Percentiles rank a stretch among this genome's conserved stretches.
Conservation (phyloP, 2,113 vertebrate species). For the Rhipidura dahli region DNA sequence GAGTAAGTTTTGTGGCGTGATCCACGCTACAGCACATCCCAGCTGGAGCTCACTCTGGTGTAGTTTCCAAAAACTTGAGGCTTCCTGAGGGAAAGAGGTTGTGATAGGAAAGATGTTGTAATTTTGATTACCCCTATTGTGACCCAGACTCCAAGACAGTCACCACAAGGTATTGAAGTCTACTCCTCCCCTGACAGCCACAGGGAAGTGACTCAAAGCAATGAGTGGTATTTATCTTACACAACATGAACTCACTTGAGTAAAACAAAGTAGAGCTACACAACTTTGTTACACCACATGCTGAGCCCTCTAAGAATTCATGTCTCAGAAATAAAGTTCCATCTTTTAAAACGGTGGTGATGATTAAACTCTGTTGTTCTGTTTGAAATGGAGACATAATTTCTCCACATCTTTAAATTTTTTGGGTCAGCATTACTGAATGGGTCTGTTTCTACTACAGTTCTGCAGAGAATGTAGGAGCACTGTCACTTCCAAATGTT, state of each 20-base stretch:
- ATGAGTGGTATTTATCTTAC: neutral
- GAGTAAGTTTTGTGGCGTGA: neutral
- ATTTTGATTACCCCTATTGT: neutral
- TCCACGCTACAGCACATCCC: neutral
- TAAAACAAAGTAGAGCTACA: neutral
- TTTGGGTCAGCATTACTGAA: neutral
- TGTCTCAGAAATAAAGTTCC: neutral
- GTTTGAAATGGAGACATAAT: neutral
- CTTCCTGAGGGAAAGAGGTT: neutral
- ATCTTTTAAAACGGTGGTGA: neutral
- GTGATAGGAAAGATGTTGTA: neutral
- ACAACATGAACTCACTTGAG: neutral
- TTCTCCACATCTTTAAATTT: neutral
- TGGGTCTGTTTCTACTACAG: neutral
- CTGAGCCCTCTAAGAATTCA: neutral
- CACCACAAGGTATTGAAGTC: neutral
- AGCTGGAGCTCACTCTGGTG: rapidly evolving
- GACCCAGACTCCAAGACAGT: neutral
- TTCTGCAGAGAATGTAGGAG: neutral
- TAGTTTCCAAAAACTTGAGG: neutral
- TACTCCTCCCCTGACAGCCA: neutral
- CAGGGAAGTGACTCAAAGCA: neutral
- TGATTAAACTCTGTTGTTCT: neutral
- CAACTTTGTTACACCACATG: neutral
- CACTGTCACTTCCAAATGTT: neutral